Percentiles rank a stretch among this genome's conserved stretches.
Conservation (phyloP, 2,113 vertebrate genomes). For the Corvus hawaiiensis region DNA sequence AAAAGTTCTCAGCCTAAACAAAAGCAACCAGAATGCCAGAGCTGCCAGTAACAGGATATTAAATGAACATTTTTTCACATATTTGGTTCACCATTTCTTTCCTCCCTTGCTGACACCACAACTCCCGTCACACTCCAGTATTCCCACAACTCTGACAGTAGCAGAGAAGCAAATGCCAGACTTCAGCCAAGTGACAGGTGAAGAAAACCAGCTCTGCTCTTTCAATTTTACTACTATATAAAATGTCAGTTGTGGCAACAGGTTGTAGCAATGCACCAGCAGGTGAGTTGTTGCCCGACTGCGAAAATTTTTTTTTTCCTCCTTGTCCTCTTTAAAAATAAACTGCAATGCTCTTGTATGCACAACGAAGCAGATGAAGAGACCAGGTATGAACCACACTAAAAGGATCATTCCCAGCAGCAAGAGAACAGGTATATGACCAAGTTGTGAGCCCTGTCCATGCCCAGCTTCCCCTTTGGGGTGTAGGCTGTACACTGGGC, state of each 20-base stretch:
- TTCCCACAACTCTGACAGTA: neutral
- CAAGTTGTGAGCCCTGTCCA: neutral
- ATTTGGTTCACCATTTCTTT: neutral
- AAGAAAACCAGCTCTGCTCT: neutral
- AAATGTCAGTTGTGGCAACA: neutral
- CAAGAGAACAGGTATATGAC: neutral
- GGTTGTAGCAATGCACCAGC: neutral
- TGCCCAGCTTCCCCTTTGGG: neutral
- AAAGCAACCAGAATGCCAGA: neutral
- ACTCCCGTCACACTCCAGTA: neutral
- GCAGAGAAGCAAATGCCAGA: neutral
- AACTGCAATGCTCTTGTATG: neutral
- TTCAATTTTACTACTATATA: neutral
- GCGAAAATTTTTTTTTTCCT: neutral
- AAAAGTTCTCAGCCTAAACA: neutral
- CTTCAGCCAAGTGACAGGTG: neutral
- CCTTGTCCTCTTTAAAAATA: neutral
- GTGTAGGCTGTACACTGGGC: neutral
- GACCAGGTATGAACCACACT: neutral
- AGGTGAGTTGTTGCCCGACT: accelerated
- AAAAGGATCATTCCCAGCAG: neutral
- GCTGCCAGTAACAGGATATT: neutral
- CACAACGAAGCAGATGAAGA: neutral
- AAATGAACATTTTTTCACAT: neutral
- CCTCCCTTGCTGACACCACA: neutral